Conservation (phyloP, 2,113 vertebrate species). For the Acanthochromis polyacanthus region DNA sequence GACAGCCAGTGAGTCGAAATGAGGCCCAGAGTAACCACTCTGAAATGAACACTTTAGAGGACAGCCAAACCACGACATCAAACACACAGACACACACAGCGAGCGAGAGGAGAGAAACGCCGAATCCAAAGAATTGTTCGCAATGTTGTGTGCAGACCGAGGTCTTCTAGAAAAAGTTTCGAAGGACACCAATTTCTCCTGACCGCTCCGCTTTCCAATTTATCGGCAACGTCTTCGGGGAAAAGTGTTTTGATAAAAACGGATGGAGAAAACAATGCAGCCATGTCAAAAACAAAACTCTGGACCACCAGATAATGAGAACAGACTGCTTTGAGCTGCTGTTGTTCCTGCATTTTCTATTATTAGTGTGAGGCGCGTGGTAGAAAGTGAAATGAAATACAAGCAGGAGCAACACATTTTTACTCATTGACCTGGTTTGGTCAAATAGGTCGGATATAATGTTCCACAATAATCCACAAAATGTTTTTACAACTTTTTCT, state of each 20-base stretch:
- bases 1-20: conserved; percentile 86
- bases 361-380: neutral
- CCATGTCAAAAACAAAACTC: conserved; percentile 11
- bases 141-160: conserved; percentile 54
- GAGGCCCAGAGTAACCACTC: conserved; percentile 86
- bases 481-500: conserved; percentile 1
- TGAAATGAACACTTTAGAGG: conserved; percentile 90
- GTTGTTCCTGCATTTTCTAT: conserved; percentile 13
- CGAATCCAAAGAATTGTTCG: conserved; percentile 67
- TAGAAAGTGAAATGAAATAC: neutral
- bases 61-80: conserved; percentile 91
- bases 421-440: neutral
- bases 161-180: conserved; percentile 48
- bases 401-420: neutral
- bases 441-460: neutral
- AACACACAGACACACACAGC: conserved; percentile 83
- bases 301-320: conserved; percentile 17
- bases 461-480: neutral
- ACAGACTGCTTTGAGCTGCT: neutral
- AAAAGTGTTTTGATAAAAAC: conserved; percentile 32
- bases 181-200: conserved; percentile 43
- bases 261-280: conserved; percentile 32
- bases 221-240: conserved; percentile 48
- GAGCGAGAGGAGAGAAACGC: conserved; percentile 62
- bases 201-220: conserved; percentile 51